A percentile compares a stretch with the other conserved stretches of the same genome.
phyloP scores from a whole-genome alignment of 2,797 vertebrate species.

The Lophotriccus pileatus region DNA sequence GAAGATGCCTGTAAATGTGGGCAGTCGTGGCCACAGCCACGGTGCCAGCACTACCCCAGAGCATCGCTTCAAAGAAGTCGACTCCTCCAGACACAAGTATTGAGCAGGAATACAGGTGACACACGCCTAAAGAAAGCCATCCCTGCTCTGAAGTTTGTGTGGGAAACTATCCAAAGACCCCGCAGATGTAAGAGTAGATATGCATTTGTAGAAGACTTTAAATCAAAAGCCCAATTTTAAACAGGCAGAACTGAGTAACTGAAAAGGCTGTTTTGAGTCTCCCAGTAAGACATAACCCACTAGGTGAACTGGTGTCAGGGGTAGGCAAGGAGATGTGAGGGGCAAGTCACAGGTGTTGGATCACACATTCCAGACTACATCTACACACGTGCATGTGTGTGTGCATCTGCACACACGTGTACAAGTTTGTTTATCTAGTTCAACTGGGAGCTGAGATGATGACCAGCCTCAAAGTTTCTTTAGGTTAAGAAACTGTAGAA shows the following conservation, averaged over 20 bases:
- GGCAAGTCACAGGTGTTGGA: neutral
- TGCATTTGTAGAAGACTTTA: neutral
- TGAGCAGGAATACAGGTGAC: neutral
- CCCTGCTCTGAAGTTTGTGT: neutral
- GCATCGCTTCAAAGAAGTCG: neutral
- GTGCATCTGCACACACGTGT: neutral
- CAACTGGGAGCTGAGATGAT: neutral
- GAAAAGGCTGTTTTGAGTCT: neutral
- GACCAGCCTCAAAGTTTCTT: neutral
- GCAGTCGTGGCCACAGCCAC: neutral
- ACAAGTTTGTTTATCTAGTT: neutral
- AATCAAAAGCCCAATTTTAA: neutral
- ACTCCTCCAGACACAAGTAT: neutral
- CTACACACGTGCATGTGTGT: no score
- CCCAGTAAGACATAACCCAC: neutral
- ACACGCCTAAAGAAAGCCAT: neutral
- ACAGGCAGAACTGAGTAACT: neutral
- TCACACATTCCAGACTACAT: neutral
- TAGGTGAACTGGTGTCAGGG: neutral
- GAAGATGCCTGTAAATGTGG: neutral
- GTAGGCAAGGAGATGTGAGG: neutral
- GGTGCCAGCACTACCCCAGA: neutral
- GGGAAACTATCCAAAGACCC: neutral
- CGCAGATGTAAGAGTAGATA: neutral
- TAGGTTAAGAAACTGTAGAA: neutral